Evolutionary conservation across 2,113 vertebrate species (phyloP).

Genomic region (Turnix velox): DNA sequence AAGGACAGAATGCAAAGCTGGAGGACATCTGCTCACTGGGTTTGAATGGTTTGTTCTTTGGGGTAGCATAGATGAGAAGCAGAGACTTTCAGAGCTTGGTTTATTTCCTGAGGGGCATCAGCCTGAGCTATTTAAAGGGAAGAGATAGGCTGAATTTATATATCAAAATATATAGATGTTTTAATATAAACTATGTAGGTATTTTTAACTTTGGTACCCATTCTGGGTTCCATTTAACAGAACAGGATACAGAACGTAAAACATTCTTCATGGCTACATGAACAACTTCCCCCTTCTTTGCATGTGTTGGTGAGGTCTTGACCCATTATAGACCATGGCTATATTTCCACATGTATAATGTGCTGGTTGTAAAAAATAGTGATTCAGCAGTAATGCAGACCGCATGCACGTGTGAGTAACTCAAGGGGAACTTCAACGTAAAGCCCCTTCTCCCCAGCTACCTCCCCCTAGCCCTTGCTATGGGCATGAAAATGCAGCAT

Average conservation of each 20-base stretch:
- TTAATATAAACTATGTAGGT: background rate
- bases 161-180: background rate
- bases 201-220: conserved; percentile 2
- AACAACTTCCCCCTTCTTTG: conserved; percentile 57
- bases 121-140: background rate
- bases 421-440: conserved; percentile 51
- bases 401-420: conserved; percentile 23
- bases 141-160: background rate
- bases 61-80: background rate
- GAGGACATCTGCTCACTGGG: background rate
- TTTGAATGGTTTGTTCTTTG: background rate
- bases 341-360: conserved; percentile 17
- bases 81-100: background rate
- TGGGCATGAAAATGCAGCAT: background rate
- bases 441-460: conserved; percentile 28
- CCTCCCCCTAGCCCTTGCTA: background rate
- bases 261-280: conserved; percentile 9
- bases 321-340: background rate
- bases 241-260: conserved; percentile 33
- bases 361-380: background rate
- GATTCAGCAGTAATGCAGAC: conserved; percentile 59
- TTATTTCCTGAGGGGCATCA: background rate
- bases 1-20: background rate
- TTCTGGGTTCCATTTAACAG: conserved; percentile 22
- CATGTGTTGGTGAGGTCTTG: conserved; percentile 11